phyloP scores from a whole-genome alignment of 2,888 invertebrate genomes.

The Boloria selene region DNA sequence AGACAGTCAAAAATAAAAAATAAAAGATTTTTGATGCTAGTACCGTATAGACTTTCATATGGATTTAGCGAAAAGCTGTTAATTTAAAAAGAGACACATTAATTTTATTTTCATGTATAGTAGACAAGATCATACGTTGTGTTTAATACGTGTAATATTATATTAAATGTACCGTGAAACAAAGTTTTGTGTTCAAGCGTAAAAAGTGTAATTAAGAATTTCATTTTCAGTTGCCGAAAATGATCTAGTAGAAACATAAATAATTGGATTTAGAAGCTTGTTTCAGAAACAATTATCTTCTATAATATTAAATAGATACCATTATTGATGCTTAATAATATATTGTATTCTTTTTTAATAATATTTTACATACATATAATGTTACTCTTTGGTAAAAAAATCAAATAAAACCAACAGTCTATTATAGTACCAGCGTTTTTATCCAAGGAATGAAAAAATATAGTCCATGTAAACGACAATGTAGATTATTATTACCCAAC shows the following conservation, averaged over 20 bases:
- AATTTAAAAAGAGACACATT: no score
- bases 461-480: slow-evolving; percentile 69
- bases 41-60: no score
- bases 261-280: slow-evolving; percentile 35
- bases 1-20: no score
- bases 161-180: slow-evolving; percentile 35
- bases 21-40: no score
- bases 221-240: slow-evolving; percentile 39
- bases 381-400: slow-evolving; percentile 50
- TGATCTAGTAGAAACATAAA: slow-evolving; percentile 34
- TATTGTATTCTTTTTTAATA: neutral
- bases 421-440: slow-evolving; percentile 54
- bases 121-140: slow-evolving; percentile 13
- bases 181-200: slow-evolving; percentile 40
- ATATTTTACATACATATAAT: neutral
- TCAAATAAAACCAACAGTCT: slow-evolving; percentile 48
- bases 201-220: slow-evolving; percentile 37
- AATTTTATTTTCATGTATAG: no score
- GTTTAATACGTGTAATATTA: slow-evolving; percentile 36
- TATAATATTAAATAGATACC: slow-evolving; percentile 41
- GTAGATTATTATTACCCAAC: slow-evolving; percentile 70
- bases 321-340: neutral
- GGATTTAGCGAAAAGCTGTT: no score
- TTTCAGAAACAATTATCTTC: slow-evolving; percentile 28
- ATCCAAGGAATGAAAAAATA: slow-evolving; percentile 69